A percentile compares a stretch with the other conserved stretches of the same genome.
phyloP scores from a whole-genome alignment of 2,113 vertebrate species.

The Todiramphus saurophagus region DNA sequence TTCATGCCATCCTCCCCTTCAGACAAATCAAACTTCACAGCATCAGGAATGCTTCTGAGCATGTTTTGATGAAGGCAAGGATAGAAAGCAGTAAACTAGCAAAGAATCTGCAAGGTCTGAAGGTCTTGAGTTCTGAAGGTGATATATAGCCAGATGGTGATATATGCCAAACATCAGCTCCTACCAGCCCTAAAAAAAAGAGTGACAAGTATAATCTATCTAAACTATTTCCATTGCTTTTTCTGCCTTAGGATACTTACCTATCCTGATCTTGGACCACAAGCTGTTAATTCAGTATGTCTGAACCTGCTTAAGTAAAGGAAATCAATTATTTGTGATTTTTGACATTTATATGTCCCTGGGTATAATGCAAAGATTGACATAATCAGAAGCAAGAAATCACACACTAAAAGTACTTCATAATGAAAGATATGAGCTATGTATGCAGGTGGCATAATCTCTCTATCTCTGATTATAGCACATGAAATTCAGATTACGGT shows the following conservation, averaged over 20 bases:
- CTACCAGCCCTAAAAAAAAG: neutral
- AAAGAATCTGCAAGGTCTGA: neutral
- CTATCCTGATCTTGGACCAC: neutral
- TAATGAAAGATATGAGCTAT: neutral
- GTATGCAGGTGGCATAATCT: neutral
- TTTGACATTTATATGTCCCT: neutral
- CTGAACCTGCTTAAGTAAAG: neutral
- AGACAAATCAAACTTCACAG: slow-evolving; percentile 16
- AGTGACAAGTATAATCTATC: neutral
- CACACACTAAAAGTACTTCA: neutral
- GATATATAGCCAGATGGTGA: neutral
- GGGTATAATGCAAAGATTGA: neutral
- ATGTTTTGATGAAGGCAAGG: neutral
- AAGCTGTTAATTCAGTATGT: neutral
- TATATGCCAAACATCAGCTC: neutral
- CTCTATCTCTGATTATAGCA: neutral
- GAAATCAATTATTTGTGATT: neutral
- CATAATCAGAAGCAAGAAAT: neutral
- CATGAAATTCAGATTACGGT: neutral
- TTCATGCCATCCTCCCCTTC: neutral
- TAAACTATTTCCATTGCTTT: neutral
- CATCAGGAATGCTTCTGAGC: neutral
- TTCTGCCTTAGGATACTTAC: neutral
- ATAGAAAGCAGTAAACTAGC: slow-evolving; percentile 1
- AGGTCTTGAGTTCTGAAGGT: neutral